Base-by-base conservation (phyloP, 2,797 vertebrate genomes). In the Zalophus californianus region DNA sequence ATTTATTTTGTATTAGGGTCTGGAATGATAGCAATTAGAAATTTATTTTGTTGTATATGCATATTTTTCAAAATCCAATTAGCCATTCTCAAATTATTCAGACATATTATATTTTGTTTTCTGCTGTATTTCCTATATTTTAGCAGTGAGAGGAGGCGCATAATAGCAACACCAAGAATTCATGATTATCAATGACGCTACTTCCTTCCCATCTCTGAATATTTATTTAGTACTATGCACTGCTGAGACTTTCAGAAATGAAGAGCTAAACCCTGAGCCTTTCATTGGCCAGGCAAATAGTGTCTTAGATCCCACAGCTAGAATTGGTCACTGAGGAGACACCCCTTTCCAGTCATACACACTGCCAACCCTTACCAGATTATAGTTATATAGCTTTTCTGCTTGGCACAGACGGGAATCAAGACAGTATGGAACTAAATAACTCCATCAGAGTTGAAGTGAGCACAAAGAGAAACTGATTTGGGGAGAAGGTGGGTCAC, bases 1-100 rank as follows among this genome's bases (percentile, higher is more conserved):
- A 20, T 96, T 93, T 54, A 68, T 41, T 68, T 96, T 91, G 21
- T 41, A 50, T 56, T 89, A 92, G 27, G 23, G n/a, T 92, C 58
- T 90, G 11, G 18, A 79, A 70, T 79, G 70, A 82, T 78, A 90
- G 56, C 56, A 64, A 90, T 75, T 89, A 80, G 14, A n/a, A 79
- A 77, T 41, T 72, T 44, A 80, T 86, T 94, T 86, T 83, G 50
- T 23, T 60, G 5, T n/a, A 4, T 38, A 15, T 80, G 35, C 54
- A 3, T 93, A 70, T 91, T 93, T 93, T 58, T 95, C 70, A 78
- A 87, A 84, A n/a, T 72, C 64, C 16, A 85, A 27, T 38, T 44
- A 90, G 14, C 66, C 41, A 84, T 91, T 72, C 72, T 97, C 13
- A 54, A n/a, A 52, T n/a, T 48, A 66, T 94, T 84, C 41, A 90